phyloP scores from a whole-genome alignment of 2,888 invertebrate species.

The Eupithecia subumbrata region DNA sequence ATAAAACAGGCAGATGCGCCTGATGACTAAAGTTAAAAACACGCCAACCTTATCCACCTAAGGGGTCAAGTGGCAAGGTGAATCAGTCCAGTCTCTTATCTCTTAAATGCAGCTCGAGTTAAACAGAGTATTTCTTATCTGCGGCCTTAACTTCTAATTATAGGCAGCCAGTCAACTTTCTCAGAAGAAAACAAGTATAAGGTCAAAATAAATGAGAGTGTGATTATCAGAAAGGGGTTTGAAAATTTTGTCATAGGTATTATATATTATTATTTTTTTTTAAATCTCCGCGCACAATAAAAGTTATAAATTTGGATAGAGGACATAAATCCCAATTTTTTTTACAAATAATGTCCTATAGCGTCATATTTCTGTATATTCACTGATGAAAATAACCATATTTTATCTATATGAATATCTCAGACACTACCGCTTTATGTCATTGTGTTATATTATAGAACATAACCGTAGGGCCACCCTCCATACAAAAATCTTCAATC shows the following conservation, averaged over 20 bases:
- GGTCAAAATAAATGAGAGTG: background rate
- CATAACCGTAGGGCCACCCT: no score
- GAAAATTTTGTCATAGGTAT: background rate
- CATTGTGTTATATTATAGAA: no score
- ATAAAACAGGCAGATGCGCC: background rate
- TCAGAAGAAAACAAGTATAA: background rate
- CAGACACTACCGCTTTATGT: no score
- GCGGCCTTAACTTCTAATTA: constrained; percentile 28
- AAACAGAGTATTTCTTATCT: constrained; percentile 29
- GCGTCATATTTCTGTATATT: no score
- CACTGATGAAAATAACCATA: no score
- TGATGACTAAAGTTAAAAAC: constrained; percentile 11
- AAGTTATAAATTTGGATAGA: no score
- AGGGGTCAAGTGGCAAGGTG: constrained; percentile 37
- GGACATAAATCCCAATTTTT: no score
- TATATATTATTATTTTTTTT: no score
- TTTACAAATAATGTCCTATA: no score
- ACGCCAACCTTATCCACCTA: constrained; percentile 31
- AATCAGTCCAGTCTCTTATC: constrained; percentile 30
- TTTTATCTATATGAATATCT: no score
- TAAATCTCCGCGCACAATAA: no score
- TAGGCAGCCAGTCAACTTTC: background rate
- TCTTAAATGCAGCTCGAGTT: constrained; percentile 20
- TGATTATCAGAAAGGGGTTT: background rate
- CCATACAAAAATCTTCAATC: no score